phyloP scores from a whole-genome alignment of 2,113 vertebrate genomes.

The Cinclus mexicanus region DNA sequence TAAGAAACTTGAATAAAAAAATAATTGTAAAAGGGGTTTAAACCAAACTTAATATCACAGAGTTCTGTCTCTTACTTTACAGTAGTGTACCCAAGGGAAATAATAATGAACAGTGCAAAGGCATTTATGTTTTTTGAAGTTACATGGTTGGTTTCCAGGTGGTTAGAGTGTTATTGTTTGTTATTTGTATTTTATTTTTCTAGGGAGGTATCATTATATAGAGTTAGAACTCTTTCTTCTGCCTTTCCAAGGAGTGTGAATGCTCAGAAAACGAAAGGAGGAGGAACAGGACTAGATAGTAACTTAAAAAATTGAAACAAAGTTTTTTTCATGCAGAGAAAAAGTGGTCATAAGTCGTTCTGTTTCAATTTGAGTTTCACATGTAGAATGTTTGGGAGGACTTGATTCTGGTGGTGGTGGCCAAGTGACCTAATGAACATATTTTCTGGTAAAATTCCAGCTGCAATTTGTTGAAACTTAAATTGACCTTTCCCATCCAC shows the following conservation, averaged over 20 bases:
- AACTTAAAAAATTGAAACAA: not conserved
- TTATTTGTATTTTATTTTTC: not conserved
- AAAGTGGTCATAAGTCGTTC: not conserved
- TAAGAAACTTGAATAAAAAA: not conserved
- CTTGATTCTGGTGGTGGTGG: not conserved
- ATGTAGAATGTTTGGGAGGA: not conserved
- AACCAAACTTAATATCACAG: accelerated
- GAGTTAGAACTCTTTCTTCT: not conserved
- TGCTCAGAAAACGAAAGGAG: not conserved
- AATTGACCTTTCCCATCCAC: not conserved
- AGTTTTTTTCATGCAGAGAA: not conserved
- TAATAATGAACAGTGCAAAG: not conserved
- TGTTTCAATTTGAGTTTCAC: not conserved
- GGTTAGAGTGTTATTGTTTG: not conserved
- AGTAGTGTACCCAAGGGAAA: not conserved
- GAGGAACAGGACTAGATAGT: not conserved
- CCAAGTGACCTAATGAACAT: not conserved
- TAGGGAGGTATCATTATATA: not conserved
- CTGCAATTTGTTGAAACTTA: not conserved
- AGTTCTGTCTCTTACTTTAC: not conserved
- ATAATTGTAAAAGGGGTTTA: not conserved
- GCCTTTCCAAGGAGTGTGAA: not conserved
- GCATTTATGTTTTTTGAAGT: not conserved
- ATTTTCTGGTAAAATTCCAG: not conserved
- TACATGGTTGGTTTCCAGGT: not conserved